Conservation (phyloP, 1,140 invertebrate genomes). For the Mya arenaria region DNA sequence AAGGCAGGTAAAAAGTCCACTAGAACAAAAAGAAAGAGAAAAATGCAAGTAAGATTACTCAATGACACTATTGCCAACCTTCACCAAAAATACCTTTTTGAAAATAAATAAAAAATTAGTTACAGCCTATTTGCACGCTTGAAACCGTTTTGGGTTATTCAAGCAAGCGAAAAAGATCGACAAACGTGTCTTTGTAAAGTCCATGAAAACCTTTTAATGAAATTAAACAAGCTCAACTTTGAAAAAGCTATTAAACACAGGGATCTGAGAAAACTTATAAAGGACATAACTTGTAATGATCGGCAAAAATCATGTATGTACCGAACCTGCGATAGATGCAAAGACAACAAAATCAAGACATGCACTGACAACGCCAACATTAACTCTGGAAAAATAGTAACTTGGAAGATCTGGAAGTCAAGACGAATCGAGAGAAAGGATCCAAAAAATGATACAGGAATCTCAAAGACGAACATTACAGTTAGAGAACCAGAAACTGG, state of each 20-base stretch:
- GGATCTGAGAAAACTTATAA: background rate
- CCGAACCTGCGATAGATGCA: background rate
- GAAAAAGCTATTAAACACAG: background rate
- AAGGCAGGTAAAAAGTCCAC: background rate
- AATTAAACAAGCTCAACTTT: background rate
- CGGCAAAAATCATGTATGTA: constrained; percentile 8
- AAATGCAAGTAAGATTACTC: background rate
- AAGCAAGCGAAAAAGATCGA: constrained; percentile 43
- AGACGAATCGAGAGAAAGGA: background rate
- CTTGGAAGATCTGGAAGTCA: background rate
- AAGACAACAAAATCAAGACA: background rate
- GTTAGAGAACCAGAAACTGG: background rate
- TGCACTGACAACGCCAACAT: background rate
- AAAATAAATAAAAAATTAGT: too few relatives aligned
- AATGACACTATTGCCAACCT: background rate
- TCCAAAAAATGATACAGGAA: background rate
- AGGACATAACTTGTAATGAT: background rate
- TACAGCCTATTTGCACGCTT: constrained; percentile 21
- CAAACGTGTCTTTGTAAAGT: constrained; percentile 48
- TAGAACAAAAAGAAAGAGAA: background rate
- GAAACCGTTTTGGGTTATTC: constrained; percentile 34
- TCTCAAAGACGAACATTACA: background rate
- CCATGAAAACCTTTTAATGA: constrained; percentile 31
- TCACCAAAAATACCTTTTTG: background rate
- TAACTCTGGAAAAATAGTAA: too few relatives aligned